These are phyloP conservation scores for Brachionus rotundiformis DNA, from an alignment of 1,140 invertebrate species.

Conservation along the genomic window DNA sequence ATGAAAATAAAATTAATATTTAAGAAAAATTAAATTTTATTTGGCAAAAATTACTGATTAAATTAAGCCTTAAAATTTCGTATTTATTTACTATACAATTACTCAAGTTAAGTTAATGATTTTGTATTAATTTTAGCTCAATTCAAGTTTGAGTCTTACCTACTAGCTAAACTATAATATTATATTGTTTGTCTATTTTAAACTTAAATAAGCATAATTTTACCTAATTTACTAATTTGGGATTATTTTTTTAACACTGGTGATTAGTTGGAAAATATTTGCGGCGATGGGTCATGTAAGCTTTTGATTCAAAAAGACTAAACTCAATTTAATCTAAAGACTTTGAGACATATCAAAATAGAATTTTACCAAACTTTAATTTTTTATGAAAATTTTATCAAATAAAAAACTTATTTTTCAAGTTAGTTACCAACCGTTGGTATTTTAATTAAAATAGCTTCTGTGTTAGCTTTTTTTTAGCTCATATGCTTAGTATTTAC, in stretches of 20 bases:
- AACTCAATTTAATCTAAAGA: no score
- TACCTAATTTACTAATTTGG: not conserved
- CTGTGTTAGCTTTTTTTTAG: not conserved
- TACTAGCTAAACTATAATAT: not conserved
- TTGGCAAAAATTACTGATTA: no score
- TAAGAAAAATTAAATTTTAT: not conserved
- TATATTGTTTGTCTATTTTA: not conserved
- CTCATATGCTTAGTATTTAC: not conserved
- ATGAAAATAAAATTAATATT: not conserved
- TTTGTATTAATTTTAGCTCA: not conserved
- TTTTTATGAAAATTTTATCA: no score
- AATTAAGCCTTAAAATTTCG: not conserved
- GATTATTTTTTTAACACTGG: not conserved
- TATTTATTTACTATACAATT: not conserved
- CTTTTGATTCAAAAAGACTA: not conserved
- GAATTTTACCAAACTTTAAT: no score
- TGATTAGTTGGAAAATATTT: not conserved
- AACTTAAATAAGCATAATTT: not conserved
- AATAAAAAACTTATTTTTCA: no score
- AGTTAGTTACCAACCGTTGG: not conserved
- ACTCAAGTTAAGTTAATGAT: not conserved
- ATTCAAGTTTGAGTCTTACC: not conserved
- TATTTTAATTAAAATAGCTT: not conserved
- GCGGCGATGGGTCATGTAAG: not conserved
- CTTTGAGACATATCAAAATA: no score